Evolutionary conservation across 2,113 vertebrate genomes (phyloP), one percentile per base, ranked within the genome.

Genomic region (Hirundichthys speculiger): DNA sequence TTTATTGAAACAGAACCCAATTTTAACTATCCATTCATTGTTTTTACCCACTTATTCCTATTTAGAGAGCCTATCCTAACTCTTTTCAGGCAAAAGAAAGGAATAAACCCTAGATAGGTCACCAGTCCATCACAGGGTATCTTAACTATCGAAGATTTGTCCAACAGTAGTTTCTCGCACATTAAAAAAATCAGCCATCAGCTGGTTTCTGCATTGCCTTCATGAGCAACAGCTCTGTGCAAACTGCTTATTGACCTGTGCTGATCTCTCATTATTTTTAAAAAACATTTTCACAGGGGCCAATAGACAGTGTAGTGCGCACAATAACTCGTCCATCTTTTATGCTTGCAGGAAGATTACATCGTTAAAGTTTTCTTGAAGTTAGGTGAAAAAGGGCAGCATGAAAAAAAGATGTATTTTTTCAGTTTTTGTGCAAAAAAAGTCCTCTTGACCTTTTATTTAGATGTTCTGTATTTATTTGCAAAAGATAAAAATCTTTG

Each of bases 1-100:
- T 75, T 78, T 82, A 46, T 69, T 25, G 52, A 67, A 48, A 68
- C 7, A 52, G 39, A 73, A 56, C 69, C n/a, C n/a, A n/a, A n/a
- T n/a, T n/a, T n/a, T n/a, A n/a, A n/a, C n/a, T n/a, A n/a, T n/a
- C n/a, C n/a, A n/a, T n/a, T n/a, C n/a, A n/a, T n/a, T n/a, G n/a
- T n/a, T n/a, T n/a, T n/a, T n/a, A n/a, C n/a, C n/a, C n/a, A n/a
- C n/a, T n/a, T n/a, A n/a, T n/a, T n/a, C n/a, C n/a, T n/a, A n/a
- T n/a, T n/a, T n/a, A n/a, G n/a, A n/a, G n/a, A n/a, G n/a, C n/a
- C n/a, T n/a, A n/a, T n/a, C n/a, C n/a, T n/a, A n/a, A n/a, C n/a
- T n/a, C n/a, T n/a, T n/a, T n/a, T n/a, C n/a, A n/a, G n/a, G n/a
- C n/a, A n/a, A n/a, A n/a, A n/a, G n/a, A n/a, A n/a, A n/a, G n/a